Evolutionary conservation across 2,888 invertebrate genomes (phyloP).

Genomic region (Zhuqinia jingwanae): DNA sequence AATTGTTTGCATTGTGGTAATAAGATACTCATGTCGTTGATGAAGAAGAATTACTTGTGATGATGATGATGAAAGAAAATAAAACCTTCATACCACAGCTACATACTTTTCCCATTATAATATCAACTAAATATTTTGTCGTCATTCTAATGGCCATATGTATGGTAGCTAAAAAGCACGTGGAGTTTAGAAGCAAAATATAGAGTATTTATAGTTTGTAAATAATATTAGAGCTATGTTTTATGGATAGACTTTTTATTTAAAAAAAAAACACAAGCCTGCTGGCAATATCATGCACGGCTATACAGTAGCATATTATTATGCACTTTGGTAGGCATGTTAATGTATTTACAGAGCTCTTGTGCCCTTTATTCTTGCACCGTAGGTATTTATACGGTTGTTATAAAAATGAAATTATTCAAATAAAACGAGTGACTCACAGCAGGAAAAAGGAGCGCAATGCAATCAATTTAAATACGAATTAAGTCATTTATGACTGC

Average conservation of each 20-base stretch:
- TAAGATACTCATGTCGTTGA: constrained; percentile 50
- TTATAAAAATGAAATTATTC: constrained; percentile 36
- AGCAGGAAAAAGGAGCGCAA: constrained; percentile 53
- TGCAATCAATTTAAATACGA: constrained; percentile 51
- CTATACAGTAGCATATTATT: no score
- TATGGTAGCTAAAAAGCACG: constrained; percentile 55
- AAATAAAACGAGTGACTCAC: constrained; percentile 38
- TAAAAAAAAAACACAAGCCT: no score
- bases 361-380: no score
- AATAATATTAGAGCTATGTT: no score
- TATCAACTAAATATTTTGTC: constrained; percentile 43
- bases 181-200: constrained; percentile 49
- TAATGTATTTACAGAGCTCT: no score
- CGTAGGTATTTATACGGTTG: constrained; percentile 3
- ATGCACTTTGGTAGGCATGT: no score
- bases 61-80: constrained; percentile 45
- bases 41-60: constrained; percentile 57
- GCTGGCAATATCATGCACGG: no score
- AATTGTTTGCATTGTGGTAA: constrained; percentile 54
- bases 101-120: constrained; percentile 53
- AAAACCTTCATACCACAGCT: no score
- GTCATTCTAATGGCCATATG: constrained; percentile 48
- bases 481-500: constrained; percentile 65
- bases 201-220: neutral
- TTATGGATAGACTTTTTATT: no score